phyloP scores from a whole-genome alignment of 2,888 invertebrate species.

The Mactromeris polynyma region DNA sequence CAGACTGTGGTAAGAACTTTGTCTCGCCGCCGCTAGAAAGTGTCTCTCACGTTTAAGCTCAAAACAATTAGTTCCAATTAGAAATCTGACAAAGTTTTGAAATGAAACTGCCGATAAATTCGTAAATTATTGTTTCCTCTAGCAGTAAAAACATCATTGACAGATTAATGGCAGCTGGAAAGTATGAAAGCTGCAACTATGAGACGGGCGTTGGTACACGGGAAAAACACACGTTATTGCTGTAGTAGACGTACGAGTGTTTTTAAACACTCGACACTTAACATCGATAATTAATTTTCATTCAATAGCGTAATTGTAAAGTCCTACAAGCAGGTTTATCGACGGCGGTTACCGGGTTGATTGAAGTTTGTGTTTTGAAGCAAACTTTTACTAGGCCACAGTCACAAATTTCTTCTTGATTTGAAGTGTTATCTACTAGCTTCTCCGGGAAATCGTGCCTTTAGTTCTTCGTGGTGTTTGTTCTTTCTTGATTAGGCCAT shows the following conservation, averaged over 20 bases:
- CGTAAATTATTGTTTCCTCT: not conserved
- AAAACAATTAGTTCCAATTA: conserved; percentile 1
- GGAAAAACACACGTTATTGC: not conserved
- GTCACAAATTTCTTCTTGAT: not conserved
- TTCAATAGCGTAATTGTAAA: not conserved
- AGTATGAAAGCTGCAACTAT: not conserved
- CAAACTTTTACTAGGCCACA: not conserved
- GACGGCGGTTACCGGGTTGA: not conserved
- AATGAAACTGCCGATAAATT: not conserved
- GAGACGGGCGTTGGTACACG: not conserved
- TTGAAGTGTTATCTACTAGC: not conserved
- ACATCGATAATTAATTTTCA: not conserved
- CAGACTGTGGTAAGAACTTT: not conserved
- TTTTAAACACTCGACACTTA: not conserved
- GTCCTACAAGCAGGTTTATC: not conserved
- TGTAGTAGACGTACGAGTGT: not conserved
- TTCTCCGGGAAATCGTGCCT: too few relatives aligned
- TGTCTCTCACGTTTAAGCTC: not conserved
- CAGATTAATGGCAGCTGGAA: not conserved
- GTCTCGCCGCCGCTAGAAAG: not conserved
- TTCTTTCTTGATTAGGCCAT: too few relatives aligned
- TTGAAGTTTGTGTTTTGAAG: too few relatives aligned
- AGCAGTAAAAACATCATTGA: not conserved
- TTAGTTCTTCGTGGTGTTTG: too few relatives aligned
- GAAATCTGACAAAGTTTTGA: conserved; percentile 2